Percentiles rank a stretch among this genome's conserved stretches.
Conservation (phyloP, 2,888 invertebrate genomes). For the Unio pictorum region DNA sequence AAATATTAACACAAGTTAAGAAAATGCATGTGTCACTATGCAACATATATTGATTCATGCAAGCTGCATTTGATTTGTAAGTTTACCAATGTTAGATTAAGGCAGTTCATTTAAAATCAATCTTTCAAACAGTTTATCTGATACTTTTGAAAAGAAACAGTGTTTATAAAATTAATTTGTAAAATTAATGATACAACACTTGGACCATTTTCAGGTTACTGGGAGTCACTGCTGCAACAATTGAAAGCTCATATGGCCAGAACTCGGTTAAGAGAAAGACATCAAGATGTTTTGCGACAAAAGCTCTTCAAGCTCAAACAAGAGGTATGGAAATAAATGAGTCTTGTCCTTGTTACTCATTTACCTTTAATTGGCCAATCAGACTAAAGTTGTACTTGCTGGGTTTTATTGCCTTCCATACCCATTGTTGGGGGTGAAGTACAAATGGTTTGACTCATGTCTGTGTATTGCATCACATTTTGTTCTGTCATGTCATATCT, state of each 20-base stretch:
- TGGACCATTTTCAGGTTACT: conserved; percentile 79
- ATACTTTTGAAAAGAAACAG: background rate
- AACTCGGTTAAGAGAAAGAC: conserved; percentile 91
- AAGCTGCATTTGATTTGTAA: too few relatives aligned
- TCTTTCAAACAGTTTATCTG: background rate
- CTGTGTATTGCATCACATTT: too few relatives aligned
- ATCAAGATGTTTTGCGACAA: conserved; percentile 89
- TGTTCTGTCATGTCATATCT: background rate
- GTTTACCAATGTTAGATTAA: too few relatives aligned
- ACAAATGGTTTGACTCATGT: too few relatives aligned
- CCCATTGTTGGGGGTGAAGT: too few relatives aligned
- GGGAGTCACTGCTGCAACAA: conserved; percentile 97
- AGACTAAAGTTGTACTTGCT: too few relatives aligned
- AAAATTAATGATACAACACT: background rate
- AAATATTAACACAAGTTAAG: too few relatives aligned
- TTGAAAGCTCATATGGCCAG: conserved; percentile 96
- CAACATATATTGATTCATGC: too few relatives aligned
- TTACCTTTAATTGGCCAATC: too few relatives aligned
- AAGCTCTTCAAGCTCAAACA: conserved; percentile 92
- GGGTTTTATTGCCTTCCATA: too few relatives aligned
- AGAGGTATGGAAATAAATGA: conserved; percentile 67
- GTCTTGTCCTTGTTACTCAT: too few relatives aligned
- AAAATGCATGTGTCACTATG: too few relatives aligned
- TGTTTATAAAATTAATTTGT: background rate
- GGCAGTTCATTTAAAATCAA: background rate